Percentiles rank a stretch among this genome's conserved stretches.
These are phyloP conservation scores for Chymomyza fuscimana DNA, from an alignment of 2,888 invertebrate species.

Conservation along the genomic window DNA sequence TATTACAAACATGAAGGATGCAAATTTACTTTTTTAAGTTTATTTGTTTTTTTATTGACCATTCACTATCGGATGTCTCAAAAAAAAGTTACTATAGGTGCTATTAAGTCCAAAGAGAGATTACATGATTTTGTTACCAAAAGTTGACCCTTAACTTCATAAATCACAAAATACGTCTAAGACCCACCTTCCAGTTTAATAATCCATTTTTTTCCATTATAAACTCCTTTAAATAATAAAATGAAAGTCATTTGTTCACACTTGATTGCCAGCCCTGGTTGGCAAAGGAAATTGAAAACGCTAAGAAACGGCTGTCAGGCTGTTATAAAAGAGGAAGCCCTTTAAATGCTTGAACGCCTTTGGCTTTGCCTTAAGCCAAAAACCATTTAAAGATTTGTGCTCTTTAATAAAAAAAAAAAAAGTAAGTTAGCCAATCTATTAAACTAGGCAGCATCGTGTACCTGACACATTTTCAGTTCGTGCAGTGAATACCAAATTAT, in stretches of 20 bases:
- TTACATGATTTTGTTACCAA: not conserved
- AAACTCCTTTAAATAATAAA: not conserved
- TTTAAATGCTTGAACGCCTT: not conserved
- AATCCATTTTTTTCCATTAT: not conserved
- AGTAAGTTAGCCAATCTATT: conserved; percentile 5
- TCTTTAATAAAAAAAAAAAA: not conserved
- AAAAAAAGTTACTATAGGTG: too few relatives aligned
- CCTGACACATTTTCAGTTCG: not conserved
- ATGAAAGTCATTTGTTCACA: not conserved
- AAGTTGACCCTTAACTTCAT: not conserved
- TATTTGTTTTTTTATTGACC: too few relatives aligned
- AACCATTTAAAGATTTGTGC: conserved; percentile 1
- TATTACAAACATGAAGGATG: too few relatives aligned
- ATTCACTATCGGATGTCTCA: too few relatives aligned
- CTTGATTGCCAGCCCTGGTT: not conserved
- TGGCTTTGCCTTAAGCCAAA: not conserved
- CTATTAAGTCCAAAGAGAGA: too few relatives aligned
- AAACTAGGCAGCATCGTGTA: not conserved
- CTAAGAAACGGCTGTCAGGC: not conserved
- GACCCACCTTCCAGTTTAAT: not conserved
- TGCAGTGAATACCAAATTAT: not conserved
- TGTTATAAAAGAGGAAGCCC: not conserved
- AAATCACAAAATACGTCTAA: not conserved
- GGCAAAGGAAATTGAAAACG: not conserved
- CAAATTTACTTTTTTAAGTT: too few relatives aligned